Percentiles rank a stretch among this genome's conserved stretches.
Conservation (phyloP, 2,797 vertebrate genomes). For the Cryptoprocta ferox region DNA sequence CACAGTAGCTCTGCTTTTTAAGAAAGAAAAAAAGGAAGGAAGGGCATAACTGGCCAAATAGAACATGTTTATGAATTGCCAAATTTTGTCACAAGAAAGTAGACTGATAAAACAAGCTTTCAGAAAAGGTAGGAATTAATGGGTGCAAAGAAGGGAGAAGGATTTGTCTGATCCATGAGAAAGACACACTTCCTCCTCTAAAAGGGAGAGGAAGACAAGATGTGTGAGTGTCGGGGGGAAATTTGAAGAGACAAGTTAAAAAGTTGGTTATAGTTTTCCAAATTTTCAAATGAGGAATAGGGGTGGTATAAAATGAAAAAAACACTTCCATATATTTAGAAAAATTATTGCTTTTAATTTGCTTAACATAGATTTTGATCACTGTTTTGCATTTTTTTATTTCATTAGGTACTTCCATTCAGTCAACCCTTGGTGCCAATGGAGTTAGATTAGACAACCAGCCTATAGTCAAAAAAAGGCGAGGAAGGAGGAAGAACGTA, state of each 20-base stretch:
- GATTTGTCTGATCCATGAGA: neutral
- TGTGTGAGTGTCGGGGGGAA: neutral
- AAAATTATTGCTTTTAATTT: neutral
- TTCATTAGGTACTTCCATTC: slow-evolving; percentile 88
- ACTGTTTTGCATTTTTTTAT: slow-evolving; percentile 57
- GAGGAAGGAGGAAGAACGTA: slow-evolving; percentile 98
- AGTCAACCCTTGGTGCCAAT: slow-evolving; percentile 91
- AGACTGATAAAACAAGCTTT: neutral
- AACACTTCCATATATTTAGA: neutral
- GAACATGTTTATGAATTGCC: neutral
- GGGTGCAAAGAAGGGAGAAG: neutral
- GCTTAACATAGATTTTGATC: slow-evolving; percentile 47
- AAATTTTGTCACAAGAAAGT: neutral
- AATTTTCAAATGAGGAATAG: slow-evolving; percentile 19
- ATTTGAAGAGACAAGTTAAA: neutral
- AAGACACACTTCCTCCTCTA: neutral
- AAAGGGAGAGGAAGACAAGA: neutral
- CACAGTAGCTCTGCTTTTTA: neutral
- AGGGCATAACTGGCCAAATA: neutral
- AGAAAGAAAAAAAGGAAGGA: neutral
- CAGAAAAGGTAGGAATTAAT: neutral
- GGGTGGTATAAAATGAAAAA: neutral
- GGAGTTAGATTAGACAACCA: slow-evolving; percentile 92
- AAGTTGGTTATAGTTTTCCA: neutral
- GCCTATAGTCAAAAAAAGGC: slow-evolving; percentile 93